phyloP scores from a whole-genome alignment of 2,888 invertebrate genomes.

The Sphecodes monilicornis region DNA sequence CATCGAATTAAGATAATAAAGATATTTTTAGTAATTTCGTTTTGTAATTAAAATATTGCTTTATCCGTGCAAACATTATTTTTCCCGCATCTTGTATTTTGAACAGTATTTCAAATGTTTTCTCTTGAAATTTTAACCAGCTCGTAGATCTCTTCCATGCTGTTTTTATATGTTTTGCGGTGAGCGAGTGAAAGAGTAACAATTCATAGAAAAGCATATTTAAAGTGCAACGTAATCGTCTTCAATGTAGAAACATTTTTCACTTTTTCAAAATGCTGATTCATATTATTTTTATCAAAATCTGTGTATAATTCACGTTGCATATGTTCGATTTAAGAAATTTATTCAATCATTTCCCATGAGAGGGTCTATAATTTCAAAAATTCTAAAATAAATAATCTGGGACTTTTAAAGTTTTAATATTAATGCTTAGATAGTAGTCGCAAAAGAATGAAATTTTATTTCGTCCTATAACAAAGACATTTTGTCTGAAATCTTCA shows the following conservation, averaged over 20 bases:
- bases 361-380: no score
- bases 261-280: no score
- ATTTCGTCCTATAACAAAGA: no score
- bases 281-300: no score
- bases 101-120: neutral
- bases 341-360: no score
- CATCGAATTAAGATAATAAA: neutral
- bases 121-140: neutral
- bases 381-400: no score
- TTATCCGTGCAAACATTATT: neutral
- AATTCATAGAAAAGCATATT: neutral
- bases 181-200: neutral
- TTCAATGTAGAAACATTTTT: neutral
- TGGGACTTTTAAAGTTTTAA: no score
- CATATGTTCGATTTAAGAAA: no score
- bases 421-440: no score
- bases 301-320: no score
- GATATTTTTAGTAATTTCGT: neutral
- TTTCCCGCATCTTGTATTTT: neutral
- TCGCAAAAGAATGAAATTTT: no score
- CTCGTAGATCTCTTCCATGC: neutral
- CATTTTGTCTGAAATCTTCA: no score
- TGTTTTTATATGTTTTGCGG: neutral
- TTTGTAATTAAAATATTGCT: neutral
- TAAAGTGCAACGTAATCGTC: neutral